These are phyloP conservation scores for Amblyopsis hoosieri DNA, from an alignment of 2,797 vertebrate genomes.

Conservation along the genomic window DNA sequence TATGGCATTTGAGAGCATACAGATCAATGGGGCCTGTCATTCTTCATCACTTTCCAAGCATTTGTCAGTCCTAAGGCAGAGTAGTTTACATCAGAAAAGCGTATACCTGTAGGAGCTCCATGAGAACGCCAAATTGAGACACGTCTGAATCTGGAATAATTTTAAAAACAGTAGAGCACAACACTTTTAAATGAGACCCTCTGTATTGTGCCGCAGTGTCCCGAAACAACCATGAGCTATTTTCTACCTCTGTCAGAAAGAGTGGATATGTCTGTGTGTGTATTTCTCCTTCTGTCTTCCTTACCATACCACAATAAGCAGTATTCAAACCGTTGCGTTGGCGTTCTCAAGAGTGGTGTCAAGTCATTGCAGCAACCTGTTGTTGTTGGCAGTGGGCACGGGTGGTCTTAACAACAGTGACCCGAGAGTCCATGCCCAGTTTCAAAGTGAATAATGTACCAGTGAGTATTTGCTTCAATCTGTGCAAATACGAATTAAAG, in stretches of 20 bases:
- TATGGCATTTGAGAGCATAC: slow-evolving; percentile 52
- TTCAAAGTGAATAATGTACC: slow-evolving; percentile 1
- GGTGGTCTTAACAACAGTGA: not conserved
- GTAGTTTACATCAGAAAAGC: slow-evolving; percentile 13
- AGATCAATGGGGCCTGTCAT: slow-evolving; percentile 62
- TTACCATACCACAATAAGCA: slow-evolving; percentile 36
- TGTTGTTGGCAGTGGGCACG: slow-evolving; percentile 27
- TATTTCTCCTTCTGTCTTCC: slow-evolving; percentile 20
- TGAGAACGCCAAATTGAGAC: slow-evolving; percentile 12
- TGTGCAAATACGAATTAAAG: not conserved
- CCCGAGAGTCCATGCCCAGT: not conserved
- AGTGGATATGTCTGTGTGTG: slow-evolving; percentile 18
- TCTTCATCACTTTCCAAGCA: slow-evolving; percentile 43
- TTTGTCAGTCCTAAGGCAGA: slow-evolving; percentile 14
- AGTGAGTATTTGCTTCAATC: not conserved
- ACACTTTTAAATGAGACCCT: no score
- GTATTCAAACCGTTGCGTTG: slow-evolving; percentile 38
- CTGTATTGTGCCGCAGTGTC: slow-evolving; percentile 21
- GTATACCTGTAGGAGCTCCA: slow-evolving; percentile 9
- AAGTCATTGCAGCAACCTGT: slow-evolving; percentile 28
- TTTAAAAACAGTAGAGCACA: not conserved
- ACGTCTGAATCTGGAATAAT: slow-evolving; percentile 19
- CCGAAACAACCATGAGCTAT: slow-evolving; percentile 46
- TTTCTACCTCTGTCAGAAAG: slow-evolving; percentile 24
- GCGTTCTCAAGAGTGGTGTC: slow-evolving; percentile 33